A percentile compares a stretch with the other conserved stretches of the same genome.
Evolutionary conservation across 2,113 vertebrate genomes (phyloP).

Genomic region (Gobiocypris rarus): DNA sequence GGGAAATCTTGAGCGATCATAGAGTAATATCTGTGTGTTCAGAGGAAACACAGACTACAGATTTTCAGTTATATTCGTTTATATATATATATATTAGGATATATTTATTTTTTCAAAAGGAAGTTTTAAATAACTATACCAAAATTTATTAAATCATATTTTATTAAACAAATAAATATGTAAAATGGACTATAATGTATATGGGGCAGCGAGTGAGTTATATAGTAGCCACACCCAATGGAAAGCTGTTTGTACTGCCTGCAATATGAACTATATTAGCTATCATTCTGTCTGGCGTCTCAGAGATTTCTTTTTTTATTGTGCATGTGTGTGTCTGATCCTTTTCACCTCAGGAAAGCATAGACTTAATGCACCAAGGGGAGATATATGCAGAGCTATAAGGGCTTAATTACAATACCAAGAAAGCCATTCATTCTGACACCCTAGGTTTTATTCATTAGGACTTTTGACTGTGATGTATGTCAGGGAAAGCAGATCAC

Average conservation of each 20-base stretch:
- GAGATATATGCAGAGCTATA: constrained; percentile 76
- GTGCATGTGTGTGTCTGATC: constrained; percentile 51
- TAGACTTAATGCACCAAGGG: constrained; percentile 63
- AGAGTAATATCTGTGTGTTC: not conserved
- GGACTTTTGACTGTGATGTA: constrained; percentile 62
- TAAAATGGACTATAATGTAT: not conserved
- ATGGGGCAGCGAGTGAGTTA: not conserved
- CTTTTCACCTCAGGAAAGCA: constrained; percentile 80
- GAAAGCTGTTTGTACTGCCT: constrained; percentile 7
- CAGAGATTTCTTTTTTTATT: constrained; percentile 7
- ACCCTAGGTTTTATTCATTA: constrained; percentile 61
- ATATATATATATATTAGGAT: constrained; percentile 37
- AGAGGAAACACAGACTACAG: not conserved
- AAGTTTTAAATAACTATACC: constrained; percentile 66
- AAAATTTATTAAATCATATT: constrained; percentile 41
- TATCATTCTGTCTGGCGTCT: constrained; percentile 16
- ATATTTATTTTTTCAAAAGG: constrained; percentile 67
- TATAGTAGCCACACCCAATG: not conserved
- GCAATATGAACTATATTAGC: constrained; percentile 52
- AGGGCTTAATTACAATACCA: constrained; percentile 75
- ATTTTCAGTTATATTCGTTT: not conserved
- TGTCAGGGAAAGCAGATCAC: constrained; percentile 55
- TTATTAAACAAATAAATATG: constrained; percentile 9
- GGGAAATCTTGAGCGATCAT: not conserved
- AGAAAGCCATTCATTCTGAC: constrained; percentile 78